Percentiles rank a stretch among this genome's conserved stretches.
These are phyloP conservation scores for Engystomops pustulosus DNA, from an alignment of 2,113 vertebrate species.

Conservation along the genomic window DNA sequence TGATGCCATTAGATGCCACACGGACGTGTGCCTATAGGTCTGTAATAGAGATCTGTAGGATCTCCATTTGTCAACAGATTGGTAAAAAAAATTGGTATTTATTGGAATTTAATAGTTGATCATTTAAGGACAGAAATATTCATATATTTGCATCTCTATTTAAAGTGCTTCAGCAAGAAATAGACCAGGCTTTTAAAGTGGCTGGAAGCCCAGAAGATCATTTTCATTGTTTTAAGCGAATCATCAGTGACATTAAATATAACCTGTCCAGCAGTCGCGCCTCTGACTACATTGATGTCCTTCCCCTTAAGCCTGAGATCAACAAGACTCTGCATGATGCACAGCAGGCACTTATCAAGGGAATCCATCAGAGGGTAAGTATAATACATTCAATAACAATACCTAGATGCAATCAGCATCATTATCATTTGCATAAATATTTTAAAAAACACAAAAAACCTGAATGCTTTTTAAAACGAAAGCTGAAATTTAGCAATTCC, in stretches of 20 bases:
- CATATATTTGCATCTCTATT: constrained; percentile 14
- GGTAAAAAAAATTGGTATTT: too few relatives aligned
- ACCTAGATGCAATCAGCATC: too few relatives aligned
- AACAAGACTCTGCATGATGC: constrained; percentile 63
- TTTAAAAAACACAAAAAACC: too few relatives aligned
- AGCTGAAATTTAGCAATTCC: too few relatives aligned
- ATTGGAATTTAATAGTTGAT: too few relatives aligned
- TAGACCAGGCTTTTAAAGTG: constrained; percentile 66
- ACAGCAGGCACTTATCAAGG: constrained; percentile 65
- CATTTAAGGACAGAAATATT: neutral
- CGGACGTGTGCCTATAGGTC: too few relatives aligned
- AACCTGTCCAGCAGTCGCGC: constrained; percentile 67
- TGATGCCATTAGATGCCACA: too few relatives aligned
- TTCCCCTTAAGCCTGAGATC: constrained; percentile 64
- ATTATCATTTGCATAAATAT: too few relatives aligned
- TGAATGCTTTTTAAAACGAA: too few relatives aligned
- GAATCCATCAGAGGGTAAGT: constrained; percentile 67
- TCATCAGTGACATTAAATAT: constrained; percentile 68
- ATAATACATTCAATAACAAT: too few relatives aligned
- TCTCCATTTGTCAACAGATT: too few relatives aligned
- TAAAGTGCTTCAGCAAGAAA: constrained; percentile 70
- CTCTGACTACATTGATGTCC: constrained; percentile 66
- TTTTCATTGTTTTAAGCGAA: constrained; percentile 73
- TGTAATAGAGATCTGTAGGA: too few relatives aligned
- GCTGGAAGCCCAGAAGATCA: constrained; percentile 65